A percentile compares a stretch with the other conserved stretches of the same genome.
phyloP scores from a whole-genome alignment of 2,113 vertebrate species.

The Calyptomena viridis region DNA sequence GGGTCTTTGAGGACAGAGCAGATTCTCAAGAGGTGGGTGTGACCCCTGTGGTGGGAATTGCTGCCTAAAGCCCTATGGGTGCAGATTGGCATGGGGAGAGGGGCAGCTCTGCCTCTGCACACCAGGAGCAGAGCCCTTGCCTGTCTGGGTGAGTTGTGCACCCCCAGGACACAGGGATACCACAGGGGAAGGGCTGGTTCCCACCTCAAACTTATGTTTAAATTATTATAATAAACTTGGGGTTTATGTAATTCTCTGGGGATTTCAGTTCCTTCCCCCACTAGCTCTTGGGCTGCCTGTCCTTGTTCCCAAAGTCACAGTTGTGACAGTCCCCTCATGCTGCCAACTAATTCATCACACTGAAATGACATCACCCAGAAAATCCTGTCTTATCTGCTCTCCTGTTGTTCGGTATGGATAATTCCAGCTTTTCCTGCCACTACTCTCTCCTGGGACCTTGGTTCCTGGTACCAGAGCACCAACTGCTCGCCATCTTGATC shows the following conservation, averaged over 20 bases:
- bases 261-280: background rate
- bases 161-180: accelerated
- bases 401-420: background rate
- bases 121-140: background rate
- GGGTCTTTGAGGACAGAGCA: slow-evolving; percentile 14
- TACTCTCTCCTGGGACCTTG: background rate
- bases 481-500: background rate
- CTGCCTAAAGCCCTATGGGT: background rate
- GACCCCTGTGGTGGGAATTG: background rate
- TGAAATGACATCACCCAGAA: background rate
- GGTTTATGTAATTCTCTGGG: background rate
- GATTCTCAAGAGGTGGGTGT: background rate
- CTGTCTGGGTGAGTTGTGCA: accelerated
- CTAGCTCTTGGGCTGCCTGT: background rate
- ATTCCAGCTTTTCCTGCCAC: background rate
- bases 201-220: background rate
- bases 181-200: background rate
- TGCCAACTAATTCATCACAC: accelerated
- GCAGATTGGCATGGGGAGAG: background rate
- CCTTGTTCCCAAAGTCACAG: background rate
- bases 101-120: background rate
- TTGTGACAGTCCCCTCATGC: background rate
- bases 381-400: background rate
- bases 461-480: background rate
- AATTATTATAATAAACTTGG: background rate